Base-by-base conservation (phyloP, 2,888 invertebrate genomes). In the Trissolcus brochymenae region DNA sequence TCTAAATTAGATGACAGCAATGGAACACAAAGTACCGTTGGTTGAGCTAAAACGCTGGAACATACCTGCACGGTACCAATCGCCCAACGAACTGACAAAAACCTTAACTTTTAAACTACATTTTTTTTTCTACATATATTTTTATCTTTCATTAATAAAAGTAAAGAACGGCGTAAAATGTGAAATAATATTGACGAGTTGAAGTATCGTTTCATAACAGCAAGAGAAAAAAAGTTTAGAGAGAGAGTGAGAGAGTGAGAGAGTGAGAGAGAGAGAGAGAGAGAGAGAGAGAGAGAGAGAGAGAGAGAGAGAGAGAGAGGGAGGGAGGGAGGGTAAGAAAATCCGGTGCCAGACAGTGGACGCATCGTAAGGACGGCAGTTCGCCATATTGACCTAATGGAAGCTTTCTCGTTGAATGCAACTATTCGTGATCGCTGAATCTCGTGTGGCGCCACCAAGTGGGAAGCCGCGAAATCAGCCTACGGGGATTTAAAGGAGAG, bases 371-470 rank as follows among this genome's bases (percentile, higher is more conserved):
- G 68, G 59, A 75, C 62, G 75, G 17, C 54, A 75, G 74, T 50
- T 68, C 68, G 68, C 75, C 75, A 70, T 70, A 65, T 76, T 76
- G 70, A 76, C 75, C 75, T 70, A 76, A 76, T 70, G 70, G 55
- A 76, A 70, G 75, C 25, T 56, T 76, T 60, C 75, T 70, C 75
- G 68, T 41, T 65, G 17, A 50, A 64, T 67, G 19, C 51, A 40
- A 67, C 57, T 64, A 61, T 64, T 57, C 56, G 62, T 21, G 67
- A 61, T 55, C 61, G 29, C 61, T n/a, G 49, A 57, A 62, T 53
- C 49, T 11, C 59, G 59, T 53, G 75, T 64, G 59, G 75, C 75
- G 64, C 75, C 75, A 59, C 68, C 75, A 64, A 54, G 54, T 57
- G 68, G 68, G 4, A 41, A 56, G 40, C 9, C 74, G 53, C 17